A percentile compares a stretch with the other conserved stretches of the same genome.
phyloP scores from a whole-genome alignment of 92 coral and sea anemone species.

The Nematostella vectensis region DNA sequence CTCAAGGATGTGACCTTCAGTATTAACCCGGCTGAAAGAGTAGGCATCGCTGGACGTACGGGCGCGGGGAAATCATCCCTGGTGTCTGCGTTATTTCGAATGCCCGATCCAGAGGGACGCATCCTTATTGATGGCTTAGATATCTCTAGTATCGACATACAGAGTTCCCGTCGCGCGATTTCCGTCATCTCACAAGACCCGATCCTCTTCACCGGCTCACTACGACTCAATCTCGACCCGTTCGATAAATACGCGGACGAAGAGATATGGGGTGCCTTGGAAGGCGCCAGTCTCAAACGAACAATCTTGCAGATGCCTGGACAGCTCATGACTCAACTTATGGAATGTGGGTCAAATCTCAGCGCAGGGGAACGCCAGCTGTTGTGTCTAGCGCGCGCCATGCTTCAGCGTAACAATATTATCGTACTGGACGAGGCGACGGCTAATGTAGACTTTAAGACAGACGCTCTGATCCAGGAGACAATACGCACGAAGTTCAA shows the following conservation, averaged over 20 bases:
- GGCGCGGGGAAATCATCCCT: conserved; percentile 35
- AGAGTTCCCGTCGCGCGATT: conserved; percentile 24
- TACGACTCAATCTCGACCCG: conserved; percentile 25
- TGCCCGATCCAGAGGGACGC: conserved; percentile 25
- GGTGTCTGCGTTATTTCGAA: conserved; percentile 26
- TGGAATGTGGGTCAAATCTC: conserved; percentile 19
- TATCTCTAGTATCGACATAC: conserved; percentile 10
- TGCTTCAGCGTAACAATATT: conserved; percentile 20
- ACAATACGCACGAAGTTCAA: conserved; percentile 28
- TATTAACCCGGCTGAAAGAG: conserved; percentile 14
- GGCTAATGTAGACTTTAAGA: conserved; percentile 25
- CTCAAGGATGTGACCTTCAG: conserved; percentile 10
- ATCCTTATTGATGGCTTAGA: conserved; percentile 21
- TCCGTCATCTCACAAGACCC: conserved; percentile 33
- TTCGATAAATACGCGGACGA: conserved; percentile 23
- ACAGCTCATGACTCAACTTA: conserved; percentile 8
- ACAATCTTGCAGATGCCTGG: conserved; percentile 18
- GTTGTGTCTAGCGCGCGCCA: conserved; percentile 28
- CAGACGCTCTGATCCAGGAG: conserved; percentile 25
- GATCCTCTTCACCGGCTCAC: conserved; percentile 27
- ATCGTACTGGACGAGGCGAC: conserved; percentile 37
- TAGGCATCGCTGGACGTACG: conserved; percentile 31
- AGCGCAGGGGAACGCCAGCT: conserved; percentile 38
- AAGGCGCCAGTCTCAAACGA: conserved; percentile 21
- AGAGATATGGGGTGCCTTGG: conserved; percentile 30